Evolutionary conservation across 2,113 vertebrate genomes (phyloP), one percentile per base, ranked within the genome.

Genomic region (Climacteris rufus): DNA sequence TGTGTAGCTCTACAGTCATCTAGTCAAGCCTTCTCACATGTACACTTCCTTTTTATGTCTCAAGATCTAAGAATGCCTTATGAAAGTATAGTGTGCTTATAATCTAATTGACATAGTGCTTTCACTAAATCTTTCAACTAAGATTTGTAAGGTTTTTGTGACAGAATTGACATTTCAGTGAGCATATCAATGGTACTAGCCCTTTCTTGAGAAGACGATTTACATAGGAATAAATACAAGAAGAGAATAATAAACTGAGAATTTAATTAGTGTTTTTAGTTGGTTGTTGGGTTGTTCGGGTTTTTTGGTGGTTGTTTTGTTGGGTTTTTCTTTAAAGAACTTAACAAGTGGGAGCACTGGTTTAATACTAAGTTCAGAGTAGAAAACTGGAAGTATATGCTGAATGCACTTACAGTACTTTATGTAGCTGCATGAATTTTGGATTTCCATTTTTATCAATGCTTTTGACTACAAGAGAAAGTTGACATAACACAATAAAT

Each of bases 281-380:
- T 69, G 25, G 4, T 44, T 54, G 3, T 60, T 60, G n/a, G 7
- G 8, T 60, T 44, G 5, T 54, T 61, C 40, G 8, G 0, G 0
- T 22, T 53, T 65, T 71, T 47, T 28, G 5, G 2, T 54, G 24
- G 10, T n/a, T 69, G 7, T 4, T 69, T 56, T 79, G 6, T 66
- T 13, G 7, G 24, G 13, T 15, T 49, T 71, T 50, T 52, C 21
- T 53, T 20, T 30, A 30, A 18, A 74, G 31, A 24, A 16, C 9
- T 63, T 83, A 31, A 16, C 28, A 75, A 70, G 25, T 83, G 17
- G 35, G 18, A 64, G 40, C 15, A 27, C 9, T 64, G 50, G 33
- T 40, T 54, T 78, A 68, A 33, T 42, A 40, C 6, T 19, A 20
- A 66, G 19, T 23, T 40, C 21, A 56, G 19, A 87, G 18, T 42